A percentile compares a stretch with the other conserved stretches of the same genome.
These are phyloP conservation scores for Cygnus buccinator DNA, from an alignment of 2,113 vertebrate species.

Conservation along the genomic window DNA sequence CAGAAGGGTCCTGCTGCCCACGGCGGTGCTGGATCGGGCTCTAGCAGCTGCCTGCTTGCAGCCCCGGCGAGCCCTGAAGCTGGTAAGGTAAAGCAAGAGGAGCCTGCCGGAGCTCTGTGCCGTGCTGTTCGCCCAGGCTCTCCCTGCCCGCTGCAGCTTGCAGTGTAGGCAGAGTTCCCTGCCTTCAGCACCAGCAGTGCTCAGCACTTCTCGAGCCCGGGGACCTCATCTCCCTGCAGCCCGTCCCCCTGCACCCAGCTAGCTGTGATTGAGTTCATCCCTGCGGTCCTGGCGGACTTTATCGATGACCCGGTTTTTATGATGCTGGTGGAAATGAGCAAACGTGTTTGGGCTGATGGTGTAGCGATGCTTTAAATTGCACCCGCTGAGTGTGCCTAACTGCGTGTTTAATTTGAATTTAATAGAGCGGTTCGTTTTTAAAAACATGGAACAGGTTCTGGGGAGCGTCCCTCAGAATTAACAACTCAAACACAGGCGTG, in stretches of 20 bases:
- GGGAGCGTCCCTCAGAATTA: not conserved
- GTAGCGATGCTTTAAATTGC: not conserved
- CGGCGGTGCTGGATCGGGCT: fast-evolving
- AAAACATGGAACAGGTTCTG: not conserved
- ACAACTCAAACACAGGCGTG: not conserved
- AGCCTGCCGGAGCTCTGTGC: not conserved
- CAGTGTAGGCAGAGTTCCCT: not conserved
- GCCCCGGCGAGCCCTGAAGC: not conserved
- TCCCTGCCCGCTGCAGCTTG: not conserved
- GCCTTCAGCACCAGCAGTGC: not conserved
- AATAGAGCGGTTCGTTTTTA: not conserved
- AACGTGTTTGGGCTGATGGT: not conserved
- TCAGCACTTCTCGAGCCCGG: not conserved
- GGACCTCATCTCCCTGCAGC: not conserved
- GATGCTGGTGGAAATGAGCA: not conserved
- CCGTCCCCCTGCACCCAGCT: not conserved
- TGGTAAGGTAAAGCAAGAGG: not conserved
- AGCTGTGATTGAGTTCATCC: fast-evolving
- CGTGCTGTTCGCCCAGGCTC: fast-evolving
- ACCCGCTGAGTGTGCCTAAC: not conserved
- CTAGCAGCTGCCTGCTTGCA: not conserved
- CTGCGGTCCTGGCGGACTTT: not conserved
- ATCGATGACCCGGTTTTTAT: not conserved
- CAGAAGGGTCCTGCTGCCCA: not conserved
- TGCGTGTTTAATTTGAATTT: constrained; percentile 11